These are phyloP conservation scores for Drosophila takahashii DNA, from an alignment of 1,140 invertebrate species.

Conservation along the genomic window DNA sequence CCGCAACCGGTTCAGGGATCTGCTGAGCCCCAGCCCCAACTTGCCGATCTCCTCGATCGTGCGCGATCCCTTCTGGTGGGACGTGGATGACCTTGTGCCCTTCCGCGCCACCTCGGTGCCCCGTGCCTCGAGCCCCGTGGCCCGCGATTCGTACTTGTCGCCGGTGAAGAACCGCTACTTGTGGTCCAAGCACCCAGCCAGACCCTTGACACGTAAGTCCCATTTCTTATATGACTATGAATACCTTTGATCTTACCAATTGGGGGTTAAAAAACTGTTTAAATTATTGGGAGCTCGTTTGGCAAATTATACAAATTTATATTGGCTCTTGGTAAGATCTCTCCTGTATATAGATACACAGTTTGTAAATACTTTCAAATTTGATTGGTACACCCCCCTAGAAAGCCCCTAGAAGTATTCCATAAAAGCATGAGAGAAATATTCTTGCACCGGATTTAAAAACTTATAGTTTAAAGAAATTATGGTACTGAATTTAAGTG, in stretches of 20 bases:
- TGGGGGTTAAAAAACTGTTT: neutral
- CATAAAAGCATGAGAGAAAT: constrained; percentile 40
- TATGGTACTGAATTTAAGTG: neutral
- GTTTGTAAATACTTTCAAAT: constrained; percentile 35
- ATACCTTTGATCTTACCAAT: constrained; percentile 30
- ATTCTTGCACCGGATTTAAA: neutral
- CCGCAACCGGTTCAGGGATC: constrained; percentile 89
- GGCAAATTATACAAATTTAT: neutral
- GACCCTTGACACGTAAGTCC: constrained; percentile 89
- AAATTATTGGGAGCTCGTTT: neutral
- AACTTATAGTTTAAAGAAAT: neutral
- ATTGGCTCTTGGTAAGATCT: constrained; percentile 32
- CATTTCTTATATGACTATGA: neutral
- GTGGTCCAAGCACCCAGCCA: constrained; percentile 94
- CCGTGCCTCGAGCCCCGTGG: constrained; percentile 87
- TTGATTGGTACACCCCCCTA: constrained; percentile 27
- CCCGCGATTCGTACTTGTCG: constrained; percentile 94
- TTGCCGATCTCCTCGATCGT: constrained; percentile 91
- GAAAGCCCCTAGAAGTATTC: constrained; percentile 4
- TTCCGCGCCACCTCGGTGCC: constrained; percentile 88
- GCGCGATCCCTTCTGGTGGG: constrained; percentile 94
- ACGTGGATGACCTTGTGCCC: constrained; percentile 91
- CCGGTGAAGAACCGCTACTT: constrained; percentile 94
- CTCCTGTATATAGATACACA: constrained; percentile 30
- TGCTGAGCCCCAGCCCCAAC: constrained; percentile 91